Conservation (phyloP, 2,797 vertebrate genomes). For the Harpagifer antarcticus region DNA sequence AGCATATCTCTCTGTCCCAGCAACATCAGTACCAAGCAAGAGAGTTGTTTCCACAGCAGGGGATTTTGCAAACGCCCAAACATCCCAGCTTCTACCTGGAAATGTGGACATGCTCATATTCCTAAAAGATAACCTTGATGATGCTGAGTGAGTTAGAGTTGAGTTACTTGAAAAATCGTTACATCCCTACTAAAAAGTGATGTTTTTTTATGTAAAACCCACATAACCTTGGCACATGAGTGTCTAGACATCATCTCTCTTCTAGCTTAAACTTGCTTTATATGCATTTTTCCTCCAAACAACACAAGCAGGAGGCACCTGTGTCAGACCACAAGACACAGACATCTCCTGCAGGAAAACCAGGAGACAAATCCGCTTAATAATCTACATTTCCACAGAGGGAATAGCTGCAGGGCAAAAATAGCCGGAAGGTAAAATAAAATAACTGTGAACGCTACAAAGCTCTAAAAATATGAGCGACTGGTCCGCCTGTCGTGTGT, state of each 20-base stretch:
- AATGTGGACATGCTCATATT: no score
- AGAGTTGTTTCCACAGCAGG: no score
- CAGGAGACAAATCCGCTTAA: constrained; percentile 46
- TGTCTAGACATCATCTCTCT: constrained; percentile 24
- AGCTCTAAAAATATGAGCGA: constrained; percentile 63
- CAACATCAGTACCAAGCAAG: no score
- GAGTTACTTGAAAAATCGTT: no score
- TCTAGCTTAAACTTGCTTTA: constrained; percentile 25
- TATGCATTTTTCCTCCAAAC: constrained; percentile 39
- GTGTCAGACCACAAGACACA: constrained; percentile 41
- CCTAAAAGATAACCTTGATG: no score
- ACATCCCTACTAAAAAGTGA: background rate
- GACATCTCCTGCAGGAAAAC: constrained; percentile 41
- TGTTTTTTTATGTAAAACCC: constrained; percentile 3
- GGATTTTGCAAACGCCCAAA: no score
- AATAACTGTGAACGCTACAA: constrained; percentile 60
- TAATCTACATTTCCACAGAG: constrained; percentile 61
- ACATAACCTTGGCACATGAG: constrained; percentile 9
- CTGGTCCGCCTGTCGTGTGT: constrained; percentile 51
- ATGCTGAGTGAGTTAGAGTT: no score
- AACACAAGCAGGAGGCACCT: constrained; percentile 48
- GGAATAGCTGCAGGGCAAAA: constrained; percentile 60
- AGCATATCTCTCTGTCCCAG: no score
- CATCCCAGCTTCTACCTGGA: no score
- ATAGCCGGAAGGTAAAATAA: constrained; percentile 58